Evolutionary conservation across 2,888 invertebrate genomes (phyloP).

Genomic region (Celastrina argiolus): DNA sequence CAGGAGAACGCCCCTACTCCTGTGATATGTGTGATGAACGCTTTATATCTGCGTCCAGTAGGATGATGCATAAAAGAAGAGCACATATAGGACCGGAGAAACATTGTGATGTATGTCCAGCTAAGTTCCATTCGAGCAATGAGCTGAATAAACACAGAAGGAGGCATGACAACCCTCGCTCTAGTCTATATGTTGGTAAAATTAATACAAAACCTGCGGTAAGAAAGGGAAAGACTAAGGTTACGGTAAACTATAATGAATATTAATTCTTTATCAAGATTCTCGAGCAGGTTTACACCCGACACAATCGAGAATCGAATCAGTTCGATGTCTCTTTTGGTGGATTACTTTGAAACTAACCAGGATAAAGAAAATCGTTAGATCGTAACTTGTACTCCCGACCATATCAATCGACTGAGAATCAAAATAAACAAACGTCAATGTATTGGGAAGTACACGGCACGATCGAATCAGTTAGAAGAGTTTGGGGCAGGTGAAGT

Average conservation of each 20-base stretch:
- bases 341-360: too few species aligned
- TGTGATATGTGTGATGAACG: conserved; percentile 59
- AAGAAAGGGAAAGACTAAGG: background rate
- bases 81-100: conserved; percentile 56
- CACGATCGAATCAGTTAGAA: too few species aligned
- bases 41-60: conserved; percentile 58
- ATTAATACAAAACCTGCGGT: background rate
- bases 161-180: conserved; percentile 58
- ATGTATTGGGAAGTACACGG: too few species aligned
- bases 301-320: too few species aligned
- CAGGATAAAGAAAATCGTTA: too few species aligned
- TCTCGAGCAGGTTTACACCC: too few species aligned
- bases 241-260: background rate
- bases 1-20: conserved; percentile 59
- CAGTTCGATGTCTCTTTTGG: too few species aligned
- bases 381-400: too few species aligned
- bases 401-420: too few species aligned
- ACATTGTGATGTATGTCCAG: conserved; percentile 53
- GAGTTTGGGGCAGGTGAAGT: too few species aligned
- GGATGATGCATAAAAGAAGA: conserved; percentile 56
- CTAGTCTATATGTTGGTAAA: conserved; percentile 48
- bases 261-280: background rate
- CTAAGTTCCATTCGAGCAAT: conserved; percentile 50
- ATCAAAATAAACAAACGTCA: too few species aligned
- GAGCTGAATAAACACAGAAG: conserved; percentile 51